Base-by-base conservation (phyloP, 2,888 invertebrate genomes). In the Brachyptera risi region DNA sequence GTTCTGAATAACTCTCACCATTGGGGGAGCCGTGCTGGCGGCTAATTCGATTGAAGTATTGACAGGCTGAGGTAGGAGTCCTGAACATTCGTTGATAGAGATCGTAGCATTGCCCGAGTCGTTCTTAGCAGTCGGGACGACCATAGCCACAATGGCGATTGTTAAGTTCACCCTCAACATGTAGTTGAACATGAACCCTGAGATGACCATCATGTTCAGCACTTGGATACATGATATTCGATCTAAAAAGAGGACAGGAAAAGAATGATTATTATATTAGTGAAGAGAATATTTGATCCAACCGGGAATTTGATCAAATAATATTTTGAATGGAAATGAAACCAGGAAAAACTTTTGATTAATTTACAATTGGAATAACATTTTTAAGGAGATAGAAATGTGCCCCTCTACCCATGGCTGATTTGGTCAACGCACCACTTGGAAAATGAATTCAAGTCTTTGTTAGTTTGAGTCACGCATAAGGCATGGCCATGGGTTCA, bases 141-240 rank as follows among this genome's bases (percentile, higher is more conserved):
- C 83, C 92, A 92, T 92, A 69, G 87, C 88, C 44, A 92, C 90
- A 67, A 93, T 88, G 64, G 92, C 90, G 66, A 92, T 90, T 63
- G 91, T 92, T 59, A 92, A 80, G 77, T 92, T 92, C 60, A 92
- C 91, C 56, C 92, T 81, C 31, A 92, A 78, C 75, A 92, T 91
- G 80, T 92, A 93, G 78, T 92, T 92, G 78, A 92, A 80, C 90
- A 92, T 91, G 77, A 92, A 92, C 64, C 92, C 92, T 65, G 90
- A 78, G 67, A 92, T 87, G 59, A 92, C 91, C 86, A 92, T 88
- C 62, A 90, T 79, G 77, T 90, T 90, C 68, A 92, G 75, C 59
- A 91, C 85, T 79, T 87, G 88, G 54, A 88, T 86, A 76, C 92
- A 92, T 80, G 87, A 82, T 75, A 88, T 74, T 67, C 82, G 78